These are phyloP conservation scores for Tridacna gigas DNA, from an alignment of 2,888 invertebrate species.

Conservation along the genomic window DNA sequence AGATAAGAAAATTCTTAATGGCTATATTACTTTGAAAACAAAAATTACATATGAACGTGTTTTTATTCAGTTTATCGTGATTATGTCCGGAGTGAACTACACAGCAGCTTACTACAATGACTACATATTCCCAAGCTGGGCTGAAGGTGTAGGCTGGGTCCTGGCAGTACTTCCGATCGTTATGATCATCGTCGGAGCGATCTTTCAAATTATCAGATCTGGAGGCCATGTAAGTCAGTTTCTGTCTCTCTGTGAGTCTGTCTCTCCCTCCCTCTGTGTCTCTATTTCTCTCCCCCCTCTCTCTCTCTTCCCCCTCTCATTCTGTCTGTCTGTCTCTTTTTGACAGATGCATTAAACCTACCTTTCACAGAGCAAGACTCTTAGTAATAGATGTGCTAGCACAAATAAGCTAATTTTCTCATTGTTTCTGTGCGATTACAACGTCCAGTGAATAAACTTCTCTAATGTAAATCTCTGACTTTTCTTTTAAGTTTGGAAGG, in stretches of 20 bases:
- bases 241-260: background rate
- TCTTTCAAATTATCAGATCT: slow-evolving; percentile 47
- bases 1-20: too few species aligned
- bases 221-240: background rate
- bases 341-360: too few species aligned
- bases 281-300: background rate
- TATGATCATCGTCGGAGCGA: slow-evolving; percentile 49
- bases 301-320: background rate
- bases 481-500: slow-evolving; percentile 44
- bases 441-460: too few species aligned
- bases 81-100: slow-evolving; percentile 51
- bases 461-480: background rate
- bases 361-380: too few species aligned
- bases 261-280: background rate
- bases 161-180: slow-evolving; percentile 61
- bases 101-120: slow-evolving; percentile 62
- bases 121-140: slow-evolving; percentile 61
- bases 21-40: too few species aligned
- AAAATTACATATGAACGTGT: too few species aligned
- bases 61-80: slow-evolving; percentile 37
- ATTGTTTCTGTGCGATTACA: too few species aligned
- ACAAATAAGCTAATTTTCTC: too few species aligned
- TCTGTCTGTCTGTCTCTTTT: too few species aligned
- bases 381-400: too few species aligned
- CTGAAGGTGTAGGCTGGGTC: slow-evolving; percentile 67